phyloP scores from a whole-genome alignment of 2,888 invertebrate genomes.

The Cephus pulcher region DNA sequence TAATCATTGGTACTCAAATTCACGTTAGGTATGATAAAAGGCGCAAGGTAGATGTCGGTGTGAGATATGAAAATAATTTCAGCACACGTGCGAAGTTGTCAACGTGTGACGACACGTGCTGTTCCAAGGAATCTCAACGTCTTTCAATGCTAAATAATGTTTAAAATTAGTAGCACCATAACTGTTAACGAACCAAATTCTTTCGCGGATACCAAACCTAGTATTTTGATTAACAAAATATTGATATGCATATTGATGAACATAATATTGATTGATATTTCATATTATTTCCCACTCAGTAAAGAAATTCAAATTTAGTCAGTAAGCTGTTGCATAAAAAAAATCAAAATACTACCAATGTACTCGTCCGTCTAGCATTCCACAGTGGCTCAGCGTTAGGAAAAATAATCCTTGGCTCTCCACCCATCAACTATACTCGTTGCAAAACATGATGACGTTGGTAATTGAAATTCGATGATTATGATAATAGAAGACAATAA shows the following conservation, averaged over 20 bases:
- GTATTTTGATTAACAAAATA: background rate
- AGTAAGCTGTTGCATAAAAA: background rate
- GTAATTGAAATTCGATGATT: background rate
- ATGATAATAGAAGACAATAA: background rate
- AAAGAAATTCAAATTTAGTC: background rate
- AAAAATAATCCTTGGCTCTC: background rate
- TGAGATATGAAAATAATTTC: no score
- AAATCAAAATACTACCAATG: background rate
- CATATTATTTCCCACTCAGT: background rate
- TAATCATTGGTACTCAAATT: background rate
- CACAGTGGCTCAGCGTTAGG: background rate
- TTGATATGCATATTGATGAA: no score
- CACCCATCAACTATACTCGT: background rate
- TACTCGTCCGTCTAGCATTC: background rate
- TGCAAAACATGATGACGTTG: background rate
- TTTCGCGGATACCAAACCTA: background rate
- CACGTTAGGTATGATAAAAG: no score
- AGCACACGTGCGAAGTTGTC: no score
- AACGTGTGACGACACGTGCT: no score
- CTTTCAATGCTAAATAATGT: conserved; percentile 13
- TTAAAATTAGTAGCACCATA: conserved; percentile 9
- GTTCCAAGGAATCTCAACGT: no score
- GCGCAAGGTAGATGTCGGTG: no score
- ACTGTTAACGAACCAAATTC: background rate
- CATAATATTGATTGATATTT: background rate